Base-by-base conservation (phyloP, 2,797 vertebrate genomes). In the Anas bahamensis region DNA sequence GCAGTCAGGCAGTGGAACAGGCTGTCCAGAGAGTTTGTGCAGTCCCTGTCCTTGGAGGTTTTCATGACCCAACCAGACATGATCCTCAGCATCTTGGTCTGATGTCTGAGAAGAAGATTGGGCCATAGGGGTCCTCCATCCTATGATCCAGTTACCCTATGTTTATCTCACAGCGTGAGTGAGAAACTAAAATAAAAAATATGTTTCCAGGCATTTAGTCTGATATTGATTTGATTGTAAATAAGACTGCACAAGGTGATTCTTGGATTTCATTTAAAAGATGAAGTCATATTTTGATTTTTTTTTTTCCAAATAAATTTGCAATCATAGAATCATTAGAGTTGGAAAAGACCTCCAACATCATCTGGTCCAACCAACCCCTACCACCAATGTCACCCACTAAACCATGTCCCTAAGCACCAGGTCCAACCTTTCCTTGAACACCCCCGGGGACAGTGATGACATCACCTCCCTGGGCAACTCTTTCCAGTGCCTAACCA, bases 1-100 rank as follows among this genome's bases (percentile, higher is more conserved):
- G 74, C 22, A 69, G 41, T 28, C 55, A 46, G 72, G 11, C 17
- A 83, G 23, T 71, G 29, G 57, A 42, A 7, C 31, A 85, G 23
- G 3, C 13, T 59, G 29, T 13, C 17, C 41, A 52, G 33, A 65
- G 53, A 85, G 10, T 57, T 35, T 72, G 53, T 37, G 28, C 9
- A 23, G 16, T 31, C 22, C 69, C 23, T 78, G 18, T 57, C 17
- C 29, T 39, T 61, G 57, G 24, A 79, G 16, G 4, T 39, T 46
- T 33, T 88, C 0, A 1, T 63, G n/a, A 68, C 23, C 11, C 9
- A 75, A 0, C 3, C 22, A n/a, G 37, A 31, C 11, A 6, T 9
- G 15, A 15, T 4, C 7, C 61, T 68, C 48, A 68, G 41, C 31
- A 68, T 50, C 7, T 19, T 50, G 26, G 4, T 68, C 10, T 44